phyloP scores from a whole-genome alignment of 1,140 invertebrate species.

The Meteorus sp. region DNA sequence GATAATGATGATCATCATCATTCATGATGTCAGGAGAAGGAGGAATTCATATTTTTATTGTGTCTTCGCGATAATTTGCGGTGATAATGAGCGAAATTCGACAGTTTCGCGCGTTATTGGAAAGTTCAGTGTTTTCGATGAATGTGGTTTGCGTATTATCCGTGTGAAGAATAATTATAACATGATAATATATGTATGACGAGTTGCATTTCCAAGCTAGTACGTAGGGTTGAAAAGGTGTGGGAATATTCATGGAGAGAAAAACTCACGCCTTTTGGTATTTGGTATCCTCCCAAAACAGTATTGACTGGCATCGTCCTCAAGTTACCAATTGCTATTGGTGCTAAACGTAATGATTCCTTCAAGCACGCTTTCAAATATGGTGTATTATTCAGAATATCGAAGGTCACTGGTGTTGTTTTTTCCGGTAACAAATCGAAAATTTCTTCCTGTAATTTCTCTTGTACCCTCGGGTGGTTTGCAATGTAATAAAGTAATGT shows the following conservation, averaged over 20 bases:
- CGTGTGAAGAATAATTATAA: neutral
- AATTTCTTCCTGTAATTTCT: slow-evolving; percentile 70
- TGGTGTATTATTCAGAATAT: slow-evolving; percentile 59
- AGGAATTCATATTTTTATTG: too few species aligned
- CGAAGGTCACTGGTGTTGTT: slow-evolving; percentile 56
- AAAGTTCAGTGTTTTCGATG: too few species aligned
- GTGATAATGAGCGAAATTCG: too few species aligned
- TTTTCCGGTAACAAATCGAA: slow-evolving; percentile 53
- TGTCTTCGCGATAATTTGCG: too few species aligned
- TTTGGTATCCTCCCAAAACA: slow-evolving; percentile 53
- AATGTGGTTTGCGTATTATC: too few species aligned
- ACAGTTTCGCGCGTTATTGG: too few species aligned
- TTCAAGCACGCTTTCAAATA: slow-evolving; percentile 71
- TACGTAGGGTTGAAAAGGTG: neutral
- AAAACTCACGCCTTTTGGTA: slow-evolving; percentile 55
- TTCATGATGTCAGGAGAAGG: too few species aligned
- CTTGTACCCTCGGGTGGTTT: slow-evolving; percentile 65
- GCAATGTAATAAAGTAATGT: slow-evolving; percentile 66
- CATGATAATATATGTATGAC: neutral
- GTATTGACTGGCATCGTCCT: slow-evolving; percentile 52
- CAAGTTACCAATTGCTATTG: slow-evolving; percentile 55
- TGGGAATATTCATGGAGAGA: neutral
- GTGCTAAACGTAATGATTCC: slow-evolving; percentile 64
- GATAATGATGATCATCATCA: too few species aligned
- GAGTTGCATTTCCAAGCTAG: neutral